Evolutionary conservation across 2,888 invertebrate genomes (phyloP), one percentile per base, ranked within the genome.

Genomic region (Oscheius myriophilus): DNA sequence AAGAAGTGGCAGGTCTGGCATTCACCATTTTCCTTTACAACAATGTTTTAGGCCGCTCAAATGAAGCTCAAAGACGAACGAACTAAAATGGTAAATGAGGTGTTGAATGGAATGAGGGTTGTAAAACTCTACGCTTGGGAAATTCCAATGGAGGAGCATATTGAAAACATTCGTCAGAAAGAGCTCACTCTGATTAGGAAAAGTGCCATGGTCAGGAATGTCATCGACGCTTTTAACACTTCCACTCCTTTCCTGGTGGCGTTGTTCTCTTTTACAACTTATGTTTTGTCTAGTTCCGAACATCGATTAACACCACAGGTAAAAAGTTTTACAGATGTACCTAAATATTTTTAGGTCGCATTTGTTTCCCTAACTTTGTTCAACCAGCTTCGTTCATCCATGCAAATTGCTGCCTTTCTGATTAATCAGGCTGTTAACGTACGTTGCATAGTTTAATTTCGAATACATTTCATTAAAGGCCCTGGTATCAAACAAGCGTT

Each of bases 281-380:
- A 91, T 89, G 91, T 93, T 80, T 89, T 92, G 84, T 88, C 84
- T 1, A 82, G 86, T 42, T 78, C 82, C 2, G 26, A 67, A 1
- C 75, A 82, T 45, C 43, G 72, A 39, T 72, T 84, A 12, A 84
- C 84, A 2, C 82, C 33, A 33, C 33, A 33, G 33, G 84, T 0
- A 74, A 33, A 9, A 9, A 6, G 33, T 33, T 26, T 12, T 46
- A 2, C 41, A 61, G 4, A 43, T n/a, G 33, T 46, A 61, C 25
- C 9, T n/a, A 61, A n/a, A n/a, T n/a, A n/a, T 25, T 64, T 49
- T 16, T 90, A 91, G 89, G 93, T 91, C 88, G 96, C 96, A 87
- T 97, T 97, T 90, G 95, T 96, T 86, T 93, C 96, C 85, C 91
- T 97, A 87, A 93, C 96, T 88, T 92, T 96, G 88, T 95, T 97